Evolutionary conservation across 2,888 invertebrate species (phyloP).

Genomic region (Conus canariensis): DNA sequence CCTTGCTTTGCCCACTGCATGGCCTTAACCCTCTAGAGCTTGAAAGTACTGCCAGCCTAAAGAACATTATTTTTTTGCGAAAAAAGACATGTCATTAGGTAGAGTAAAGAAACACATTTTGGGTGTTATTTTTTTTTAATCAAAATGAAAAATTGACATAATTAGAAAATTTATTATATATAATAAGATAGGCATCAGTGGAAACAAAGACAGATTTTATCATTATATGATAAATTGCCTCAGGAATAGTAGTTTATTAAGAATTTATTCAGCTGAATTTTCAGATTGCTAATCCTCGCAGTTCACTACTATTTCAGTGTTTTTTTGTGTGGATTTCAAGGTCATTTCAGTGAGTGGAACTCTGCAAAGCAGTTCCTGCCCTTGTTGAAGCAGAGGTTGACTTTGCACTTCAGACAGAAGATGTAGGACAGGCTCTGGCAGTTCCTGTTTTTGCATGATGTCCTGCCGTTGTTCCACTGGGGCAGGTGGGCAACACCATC

Average conservation of each 20-base stretch:
- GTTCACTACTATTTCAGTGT: not conserved
- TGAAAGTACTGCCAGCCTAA: too few relatives aligned
- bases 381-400: not conserved
- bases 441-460: not conserved
- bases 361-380: conserved; percentile 2
- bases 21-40: too few relatives aligned
- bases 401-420: not conserved
- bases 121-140: too few relatives aligned
- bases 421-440: not conserved
- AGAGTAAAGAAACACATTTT: too few relatives aligned
- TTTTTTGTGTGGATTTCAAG: not conserved
- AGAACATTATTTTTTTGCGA: too few relatives aligned
- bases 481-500: not conserved
- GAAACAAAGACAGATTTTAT: not conserved
- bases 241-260: not conserved
- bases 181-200: not conserved
- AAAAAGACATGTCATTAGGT: too few relatives aligned
- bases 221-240: not conserved
- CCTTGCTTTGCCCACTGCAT: too few relatives aligned
- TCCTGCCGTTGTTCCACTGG: not conserved
- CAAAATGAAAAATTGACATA: too few relatives aligned
- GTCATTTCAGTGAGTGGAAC: not conserved
- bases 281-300: not conserved
- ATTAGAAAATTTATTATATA: too few relatives aligned
- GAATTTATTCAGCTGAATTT: not conserved